Percentiles rank a stretch among this genome's conserved stretches.
phyloP scores from a whole-genome alignment of 2,113 vertebrate genomes.

The Boleophthalmus pectinirostris region DNA sequence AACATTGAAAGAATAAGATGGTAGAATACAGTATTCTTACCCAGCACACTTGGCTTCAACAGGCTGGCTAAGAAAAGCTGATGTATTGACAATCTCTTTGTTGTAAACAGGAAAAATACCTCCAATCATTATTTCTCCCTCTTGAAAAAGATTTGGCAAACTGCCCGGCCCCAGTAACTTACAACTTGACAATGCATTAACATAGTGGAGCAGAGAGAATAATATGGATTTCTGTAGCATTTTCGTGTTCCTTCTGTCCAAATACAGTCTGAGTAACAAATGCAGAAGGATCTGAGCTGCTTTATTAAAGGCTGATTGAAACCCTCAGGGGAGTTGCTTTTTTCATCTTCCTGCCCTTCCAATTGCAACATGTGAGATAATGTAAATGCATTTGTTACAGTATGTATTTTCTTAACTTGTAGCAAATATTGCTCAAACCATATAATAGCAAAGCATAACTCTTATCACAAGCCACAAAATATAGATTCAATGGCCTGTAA shows the following conservation, averaged over 20 bases:
- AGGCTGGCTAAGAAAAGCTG: constrained; percentile 55
- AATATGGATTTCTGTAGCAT: constrained; percentile 12
- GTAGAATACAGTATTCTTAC: constrained; percentile 60
- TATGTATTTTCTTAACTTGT: too few species aligned
- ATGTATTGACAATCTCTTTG: constrained; percentile 60
- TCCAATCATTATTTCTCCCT: constrained; percentile 77
- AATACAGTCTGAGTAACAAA: constrained; percentile 30
- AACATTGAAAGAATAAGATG: not conserved
- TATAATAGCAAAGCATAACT: too few species aligned
- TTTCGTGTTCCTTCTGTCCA: constrained; percentile 39
- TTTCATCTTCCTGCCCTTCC: not conserved
- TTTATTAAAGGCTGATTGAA: constrained; percentile 9
- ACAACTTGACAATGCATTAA: constrained; percentile 52
- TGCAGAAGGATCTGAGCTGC: constrained; percentile 3
- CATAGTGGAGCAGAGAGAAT: constrained; percentile 34
- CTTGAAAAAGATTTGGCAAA: constrained; percentile 64
- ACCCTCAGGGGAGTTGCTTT: constrained; percentile 20
- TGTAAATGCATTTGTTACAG: too few species aligned
- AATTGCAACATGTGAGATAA: too few species aligned
- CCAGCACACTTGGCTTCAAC: constrained; percentile 54
- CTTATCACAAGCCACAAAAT: too few species aligned
- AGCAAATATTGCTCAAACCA: too few species aligned
- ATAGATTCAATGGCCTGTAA: too few species aligned
- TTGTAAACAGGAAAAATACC: constrained; percentile 79
- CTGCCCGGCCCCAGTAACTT: constrained; percentile 56